A percentile compares a stretch with the other conserved stretches of the same genome.
Evolutionary conservation across 2,888 invertebrate genomes (phyloP).

Genomic region (Dasypogon diadema): DNA sequence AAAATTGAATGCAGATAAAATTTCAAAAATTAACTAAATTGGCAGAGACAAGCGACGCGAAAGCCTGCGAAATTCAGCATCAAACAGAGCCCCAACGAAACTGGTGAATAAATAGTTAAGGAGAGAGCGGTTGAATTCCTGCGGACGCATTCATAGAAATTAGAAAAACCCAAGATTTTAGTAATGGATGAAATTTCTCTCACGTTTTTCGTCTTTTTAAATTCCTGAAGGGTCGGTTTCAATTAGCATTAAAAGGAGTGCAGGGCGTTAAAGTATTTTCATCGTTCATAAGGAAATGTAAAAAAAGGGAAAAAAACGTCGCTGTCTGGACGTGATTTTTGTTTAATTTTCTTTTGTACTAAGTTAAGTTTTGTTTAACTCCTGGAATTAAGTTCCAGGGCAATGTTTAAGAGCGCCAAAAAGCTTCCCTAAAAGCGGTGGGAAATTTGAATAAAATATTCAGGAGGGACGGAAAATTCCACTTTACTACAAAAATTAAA

Average conservation of each 20-base stretch:
- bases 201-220: not conserved
- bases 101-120: not conserved
- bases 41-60: not conserved
- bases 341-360: not conserved
- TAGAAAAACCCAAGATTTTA: not conserved
- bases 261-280: not conserved
- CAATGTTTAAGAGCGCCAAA: too few relatives aligned
- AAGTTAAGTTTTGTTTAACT: not conserved
- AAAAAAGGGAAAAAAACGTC: not conserved
- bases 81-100: not conserved
- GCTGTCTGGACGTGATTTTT: not conserved
- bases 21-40: constrained; percentile 1
- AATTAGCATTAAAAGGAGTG: not conserved
- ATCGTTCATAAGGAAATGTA: not conserved
- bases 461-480: too few relatives aligned
- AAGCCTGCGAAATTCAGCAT: not conserved
- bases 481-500: too few relatives aligned
- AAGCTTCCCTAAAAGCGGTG: too few relatives aligned
- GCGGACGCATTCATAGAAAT: not conserved
- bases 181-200: not conserved
- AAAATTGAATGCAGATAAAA: not conserved
- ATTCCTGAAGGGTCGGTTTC: not conserved
- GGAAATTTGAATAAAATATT: too few relatives aligned
- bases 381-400: too few relatives aligned
- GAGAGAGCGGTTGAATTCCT: not conserved